phyloP scores from a whole-genome alignment of 2,888 invertebrate species.

The Rotaria magnacalcarata region DNA sequence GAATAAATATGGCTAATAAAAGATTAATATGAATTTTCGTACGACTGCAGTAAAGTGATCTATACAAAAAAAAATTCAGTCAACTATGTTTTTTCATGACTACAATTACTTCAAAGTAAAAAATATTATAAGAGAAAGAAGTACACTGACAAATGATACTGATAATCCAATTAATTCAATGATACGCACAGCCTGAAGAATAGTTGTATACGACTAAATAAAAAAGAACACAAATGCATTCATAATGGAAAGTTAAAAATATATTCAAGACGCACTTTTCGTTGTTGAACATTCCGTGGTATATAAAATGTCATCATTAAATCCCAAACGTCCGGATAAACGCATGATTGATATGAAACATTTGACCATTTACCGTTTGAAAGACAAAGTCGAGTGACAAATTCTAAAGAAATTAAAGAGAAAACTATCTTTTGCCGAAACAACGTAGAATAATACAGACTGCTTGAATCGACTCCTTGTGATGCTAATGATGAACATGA shows the following conservation, averaged over 20 bases:
- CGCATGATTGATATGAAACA: not conserved
- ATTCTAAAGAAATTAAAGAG: not conserved
- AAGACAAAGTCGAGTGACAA: not conserved
- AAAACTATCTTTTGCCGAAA: not conserved
- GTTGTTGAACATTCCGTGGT: not conserved
- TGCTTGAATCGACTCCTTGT: not conserved
- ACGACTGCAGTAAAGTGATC: slow-evolving; percentile 73
- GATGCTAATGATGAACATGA: not conserved
- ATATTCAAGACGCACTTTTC: not conserved
- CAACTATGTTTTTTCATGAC: slow-evolving; percentile 62
- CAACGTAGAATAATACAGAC: not conserved
- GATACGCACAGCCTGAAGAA: slow-evolving; percentile 15
- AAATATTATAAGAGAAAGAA: slow-evolving; percentile 75
- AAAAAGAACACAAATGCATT: not conserved
- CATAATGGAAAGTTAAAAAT: too few species aligned
- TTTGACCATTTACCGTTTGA: not conserved
- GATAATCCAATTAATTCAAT: slow-evolving; percentile 78
- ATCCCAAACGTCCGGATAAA: slow-evolving; percentile 16
- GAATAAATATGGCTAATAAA: slow-evolving; percentile 72
- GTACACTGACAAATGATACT: slow-evolving; percentile 71
- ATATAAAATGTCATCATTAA: slow-evolving; percentile 25
- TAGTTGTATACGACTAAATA: not conserved
- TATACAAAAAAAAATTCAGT: slow-evolving; percentile 56
- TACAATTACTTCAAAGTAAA: slow-evolving; percentile 70
- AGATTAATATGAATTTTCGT: slow-evolving; percentile 80